phyloP scores from a whole-genome alignment of 2,797 vertebrate genomes.

The Liasis olivaceus region DNA sequence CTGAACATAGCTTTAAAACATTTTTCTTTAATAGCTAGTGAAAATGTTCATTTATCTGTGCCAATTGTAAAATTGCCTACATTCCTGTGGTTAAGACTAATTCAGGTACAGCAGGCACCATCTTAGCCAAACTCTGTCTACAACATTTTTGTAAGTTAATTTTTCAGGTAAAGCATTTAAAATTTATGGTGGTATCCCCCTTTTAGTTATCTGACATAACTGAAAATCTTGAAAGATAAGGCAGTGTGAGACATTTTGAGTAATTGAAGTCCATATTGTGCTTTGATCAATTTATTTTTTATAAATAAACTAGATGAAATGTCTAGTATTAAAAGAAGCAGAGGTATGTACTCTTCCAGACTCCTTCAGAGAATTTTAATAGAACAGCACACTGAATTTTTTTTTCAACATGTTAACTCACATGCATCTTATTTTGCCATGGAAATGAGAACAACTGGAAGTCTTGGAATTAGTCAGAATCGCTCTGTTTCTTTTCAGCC shows the following conservation, averaged over 20 bases:
- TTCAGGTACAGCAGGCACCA: constrained; percentile 58
- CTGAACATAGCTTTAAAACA: constrained; percentile 53
- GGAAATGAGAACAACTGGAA: background rate
- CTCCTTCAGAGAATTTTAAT: constrained; percentile 35
- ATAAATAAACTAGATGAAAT: constrained; percentile 34
- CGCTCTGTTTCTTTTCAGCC: constrained; percentile 72
- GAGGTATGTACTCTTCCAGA: constrained; percentile 37
- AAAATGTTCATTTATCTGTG: constrained; percentile 64
- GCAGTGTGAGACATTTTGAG: constrained; percentile 60
- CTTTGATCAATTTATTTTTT: constrained; percentile 42
- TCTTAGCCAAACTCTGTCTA: constrained; percentile 59
- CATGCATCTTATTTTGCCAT: background rate
- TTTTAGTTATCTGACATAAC: constrained; percentile 59
- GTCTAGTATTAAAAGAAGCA: constrained; percentile 53
- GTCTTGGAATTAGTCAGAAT: background rate
- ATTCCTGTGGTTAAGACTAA: constrained; percentile 68
- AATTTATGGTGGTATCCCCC: constrained; percentile 56
- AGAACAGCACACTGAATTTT: background rate
- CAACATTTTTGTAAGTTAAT: constrained; percentile 58
- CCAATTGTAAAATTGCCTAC: constrained; percentile 52
- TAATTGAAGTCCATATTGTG: constrained; percentile 59
- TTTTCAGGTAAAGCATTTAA: constrained; percentile 64
- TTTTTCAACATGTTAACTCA: background rate
- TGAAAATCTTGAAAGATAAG: constrained; percentile 57
- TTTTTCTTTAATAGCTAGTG: constrained; percentile 50